A percentile compares a stretch with the other conserved stretches of the same genome.
phyloP scores from a whole-genome alignment of 2,113 vertebrate genomes.

The Oplegnathus fasciatus region DNA sequence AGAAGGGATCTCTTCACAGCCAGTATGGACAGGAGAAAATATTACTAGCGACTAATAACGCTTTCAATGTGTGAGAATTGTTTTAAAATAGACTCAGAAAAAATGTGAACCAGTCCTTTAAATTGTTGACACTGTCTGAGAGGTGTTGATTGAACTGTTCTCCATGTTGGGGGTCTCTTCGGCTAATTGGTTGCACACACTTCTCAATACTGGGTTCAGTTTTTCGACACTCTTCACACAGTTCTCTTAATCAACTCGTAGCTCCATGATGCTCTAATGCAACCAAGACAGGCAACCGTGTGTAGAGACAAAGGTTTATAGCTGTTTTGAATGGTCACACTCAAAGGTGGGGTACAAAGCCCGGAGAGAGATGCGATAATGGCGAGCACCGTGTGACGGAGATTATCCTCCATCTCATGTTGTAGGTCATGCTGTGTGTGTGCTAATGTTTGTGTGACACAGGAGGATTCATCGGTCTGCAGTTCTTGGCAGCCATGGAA shows the following conservation, averaged over 20 bases:
- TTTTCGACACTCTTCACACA: not conserved
- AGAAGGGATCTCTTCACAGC: not conserved
- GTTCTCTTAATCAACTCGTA: not conserved
- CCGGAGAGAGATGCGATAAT: too few species aligned
- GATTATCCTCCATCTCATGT: too few species aligned
- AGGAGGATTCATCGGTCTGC: too few species aligned
- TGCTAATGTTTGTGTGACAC: too few species aligned
- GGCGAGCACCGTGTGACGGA: too few species aligned
- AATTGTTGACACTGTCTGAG: not conserved
- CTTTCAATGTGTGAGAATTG: not conserved
- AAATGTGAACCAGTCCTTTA: not conserved
- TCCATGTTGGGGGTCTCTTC: not conserved
- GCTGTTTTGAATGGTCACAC: not conserved
- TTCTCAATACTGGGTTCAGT: not conserved
- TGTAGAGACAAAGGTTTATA: too few species aligned
- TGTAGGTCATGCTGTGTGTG: too few species aligned
- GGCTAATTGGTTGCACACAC: not conserved
- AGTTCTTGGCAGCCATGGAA: too few species aligned
- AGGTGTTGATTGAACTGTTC: slow-evolving; percentile 5
- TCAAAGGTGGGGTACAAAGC: too few species aligned
- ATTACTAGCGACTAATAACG: not conserved
- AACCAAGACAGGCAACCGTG: too few species aligned
- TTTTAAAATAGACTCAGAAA: not conserved
- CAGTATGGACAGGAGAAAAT: not conserved
- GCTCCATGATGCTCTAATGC: not conserved